Percentiles rank a stretch among this genome's conserved stretches.
Evolutionary conservation across 2,113 vertebrate genomes (phyloP).

Genomic region (Polypterus senegalus): DNA sequence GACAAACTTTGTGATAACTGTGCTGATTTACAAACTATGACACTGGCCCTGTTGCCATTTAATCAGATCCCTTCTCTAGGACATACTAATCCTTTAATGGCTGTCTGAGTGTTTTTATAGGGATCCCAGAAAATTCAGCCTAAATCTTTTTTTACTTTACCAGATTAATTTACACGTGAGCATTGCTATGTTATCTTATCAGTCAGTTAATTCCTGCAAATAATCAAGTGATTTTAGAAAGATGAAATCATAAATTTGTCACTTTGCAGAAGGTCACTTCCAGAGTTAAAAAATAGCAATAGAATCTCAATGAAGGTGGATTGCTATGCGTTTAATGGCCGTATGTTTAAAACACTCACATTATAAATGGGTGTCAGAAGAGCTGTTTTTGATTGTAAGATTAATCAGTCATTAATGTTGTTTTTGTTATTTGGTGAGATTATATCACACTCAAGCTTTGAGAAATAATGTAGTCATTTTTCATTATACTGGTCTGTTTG

Average conservation of each 20-base stretch:
- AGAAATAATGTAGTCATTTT: too few relatives aligned
- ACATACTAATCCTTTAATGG: slow-evolving; percentile 62
- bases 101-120: slow-evolving; percentile 40
- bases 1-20: background rate
- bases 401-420: too few relatives aligned
- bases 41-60: background rate
- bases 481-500: too few relatives aligned
- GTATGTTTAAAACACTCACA: too few relatives aligned
- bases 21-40: slow-evolving; percentile 6
- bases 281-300: slow-evolving; percentile 28
- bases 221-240: slow-evolving; percentile 39
- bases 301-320: slow-evolving; percentile 46
- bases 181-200: slow-evolving; percentile 52
- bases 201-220: slow-evolving; percentile 57
- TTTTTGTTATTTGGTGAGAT: too few relatives aligned
- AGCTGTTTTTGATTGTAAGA: too few relatives aligned
- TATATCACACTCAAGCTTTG: too few relatives aligned
- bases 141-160: slow-evolving; percentile 32
- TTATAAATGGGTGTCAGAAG: too few relatives aligned
- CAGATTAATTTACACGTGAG: slow-evolving; percentile 30
- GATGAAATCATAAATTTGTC: slow-evolving; percentile 54
- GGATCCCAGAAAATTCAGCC: slow-evolving; percentile 34
- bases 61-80: slow-evolving; percentile 32
- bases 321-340: slow-evolving; percentile 27
- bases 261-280: slow-evolving; percentile 41